These are phyloP conservation scores for Phalacrocorax aristotelis DNA, from an alignment of 2,113 vertebrate genomes.

Conservation along the genomic window DNA sequence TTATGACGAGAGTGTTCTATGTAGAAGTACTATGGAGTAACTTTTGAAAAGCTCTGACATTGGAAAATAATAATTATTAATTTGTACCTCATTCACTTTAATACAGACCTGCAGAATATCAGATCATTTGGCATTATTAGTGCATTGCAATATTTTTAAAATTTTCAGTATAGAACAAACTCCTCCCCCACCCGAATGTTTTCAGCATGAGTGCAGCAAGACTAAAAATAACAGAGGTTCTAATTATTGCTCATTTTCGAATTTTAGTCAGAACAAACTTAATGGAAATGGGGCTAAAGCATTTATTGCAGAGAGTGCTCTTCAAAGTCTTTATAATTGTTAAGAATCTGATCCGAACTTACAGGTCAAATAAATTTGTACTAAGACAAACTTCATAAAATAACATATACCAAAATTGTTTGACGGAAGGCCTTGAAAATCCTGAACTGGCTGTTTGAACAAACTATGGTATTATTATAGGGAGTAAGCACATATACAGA, in stretches of 20 bases:
- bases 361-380: background rate
- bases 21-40: background rate
- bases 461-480: background rate
- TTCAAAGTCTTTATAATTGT: background rate
- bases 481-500: background rate
- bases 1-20: background rate
- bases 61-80: background rate
- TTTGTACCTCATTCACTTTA: background rate
- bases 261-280: background rate
- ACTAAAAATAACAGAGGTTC: background rate
- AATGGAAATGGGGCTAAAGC: background rate
- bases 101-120: background rate
- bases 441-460: background rate
- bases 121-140: background rate
- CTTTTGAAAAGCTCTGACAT: background rate
- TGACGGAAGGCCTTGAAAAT: background rate
- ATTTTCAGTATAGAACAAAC: background rate
- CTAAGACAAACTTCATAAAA: background rate
- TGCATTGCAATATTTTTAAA: background rate
- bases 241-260: background rate
- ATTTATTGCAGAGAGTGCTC: background rate
- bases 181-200: background rate
- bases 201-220: background rate
- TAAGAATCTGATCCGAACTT: background rate
- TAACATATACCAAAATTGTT: background rate